Conservation (phyloP, 2,797 vertebrate genomes). For the Acipenser oxyrinchus region DNA sequence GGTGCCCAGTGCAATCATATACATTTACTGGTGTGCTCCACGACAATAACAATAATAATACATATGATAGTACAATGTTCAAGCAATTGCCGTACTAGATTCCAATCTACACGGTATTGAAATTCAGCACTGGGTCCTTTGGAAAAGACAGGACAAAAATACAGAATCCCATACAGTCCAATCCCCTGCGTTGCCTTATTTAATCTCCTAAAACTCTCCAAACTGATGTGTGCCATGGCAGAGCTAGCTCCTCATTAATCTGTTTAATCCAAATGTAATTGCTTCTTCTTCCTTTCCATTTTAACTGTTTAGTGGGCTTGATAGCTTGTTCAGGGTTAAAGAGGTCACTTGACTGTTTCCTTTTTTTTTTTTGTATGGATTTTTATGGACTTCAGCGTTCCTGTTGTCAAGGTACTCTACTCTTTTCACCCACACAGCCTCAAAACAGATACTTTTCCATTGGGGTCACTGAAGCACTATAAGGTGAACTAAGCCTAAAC, state of each 20-base stretch:
- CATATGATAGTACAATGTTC: too few relatives aligned
- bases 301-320: conserved; percentile 19
- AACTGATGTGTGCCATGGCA: conserved; percentile 15
- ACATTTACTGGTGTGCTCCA: too few relatives aligned
- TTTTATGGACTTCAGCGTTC: not conserved
- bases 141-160: not conserved
- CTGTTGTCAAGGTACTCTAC: conserved; percentile 4
- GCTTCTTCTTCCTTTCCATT: conserved; percentile 21
- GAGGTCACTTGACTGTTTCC: conserved; percentile 11
- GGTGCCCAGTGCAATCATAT: too few relatives aligned
- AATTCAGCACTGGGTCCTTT: too few relatives aligned
- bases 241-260: conserved; percentile 24
- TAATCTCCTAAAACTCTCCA: conserved; percentile 17
- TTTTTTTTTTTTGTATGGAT: not conserved
- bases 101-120: too few relatives aligned
- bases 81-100: too few relatives aligned
- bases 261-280: conserved; percentile 42
- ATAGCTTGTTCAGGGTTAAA: conserved; percentile 16
- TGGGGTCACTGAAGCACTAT: too few relatives aligned
- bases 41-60: too few relatives aligned
- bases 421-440: too few relatives aligned
- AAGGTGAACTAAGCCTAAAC: too few relatives aligned
- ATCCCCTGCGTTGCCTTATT: conserved; percentile 3
- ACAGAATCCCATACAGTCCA: conserved; percentile 2
- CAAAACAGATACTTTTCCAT: too few relatives aligned